Base-by-base conservation (phyloP, 1,140 invertebrate species). In the Drosophila saltans region DNA sequence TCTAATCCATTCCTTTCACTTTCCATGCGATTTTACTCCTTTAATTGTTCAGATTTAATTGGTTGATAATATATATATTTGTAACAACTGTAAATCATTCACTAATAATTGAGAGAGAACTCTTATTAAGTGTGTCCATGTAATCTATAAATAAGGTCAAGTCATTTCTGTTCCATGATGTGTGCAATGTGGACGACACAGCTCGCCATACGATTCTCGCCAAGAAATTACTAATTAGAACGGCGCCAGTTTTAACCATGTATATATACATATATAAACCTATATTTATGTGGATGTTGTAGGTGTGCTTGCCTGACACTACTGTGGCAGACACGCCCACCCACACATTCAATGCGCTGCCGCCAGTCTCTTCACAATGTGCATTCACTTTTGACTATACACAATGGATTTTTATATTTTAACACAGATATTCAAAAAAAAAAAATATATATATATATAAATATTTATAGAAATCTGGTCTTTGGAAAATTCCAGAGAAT, bases 221-320 rank as follows among this genome's bases (percentile, higher is more conserved):
- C 45, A 52, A 52, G 45, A 52, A 52, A 26, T 52, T 52, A 52
- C 45, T 52, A 52, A 52, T 52, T 52, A 52, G 45, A 52, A 52
- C 45, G 45, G 45, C 45, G 45, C 45, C 45, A 52, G 45, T 52
- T 52, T 52, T 52, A 52, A 52, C 45, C 9, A 52, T 52, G 24
- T 24, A 26, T 52, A 52, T 26, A 26, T 52, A 52, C 26, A 21
- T 26, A 52, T 52, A 26, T 52, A 24, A 2, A 52, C 6, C 2
- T 26, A 52, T 26, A 26, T 52, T 26, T 26, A 26, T 52, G 10
- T 52, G 45, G 21, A 52, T 26, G 21, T 52, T 52, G 45, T 21
- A 52, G 45, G 45, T 52, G 45, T 52, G 45, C 45, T 52, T 10
- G 45, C 5, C 21, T 26, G 45, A 52, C 45, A 52, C 45, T 26